phyloP scores from a whole-genome alignment of 2,113 vertebrate species.

The Corythornis vintsioides region DNA sequence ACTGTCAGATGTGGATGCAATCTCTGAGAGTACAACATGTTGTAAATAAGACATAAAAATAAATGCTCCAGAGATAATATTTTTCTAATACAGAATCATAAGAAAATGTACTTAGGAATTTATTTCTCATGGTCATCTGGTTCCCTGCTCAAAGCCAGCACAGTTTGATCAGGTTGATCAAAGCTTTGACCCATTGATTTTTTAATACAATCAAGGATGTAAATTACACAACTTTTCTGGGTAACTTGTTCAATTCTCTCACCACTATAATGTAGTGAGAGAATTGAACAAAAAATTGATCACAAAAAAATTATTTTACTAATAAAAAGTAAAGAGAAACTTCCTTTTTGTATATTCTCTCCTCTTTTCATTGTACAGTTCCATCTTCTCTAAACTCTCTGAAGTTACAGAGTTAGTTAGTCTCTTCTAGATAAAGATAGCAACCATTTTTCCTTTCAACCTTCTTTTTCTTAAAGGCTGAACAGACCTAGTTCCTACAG shows the following conservation, averaged over 20 bases:
- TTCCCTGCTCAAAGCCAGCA: fast-evolving
- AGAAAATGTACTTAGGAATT: not conserved
- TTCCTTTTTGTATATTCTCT: not conserved
- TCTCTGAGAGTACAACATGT: not conserved
- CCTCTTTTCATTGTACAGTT: not conserved
- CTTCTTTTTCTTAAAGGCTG: not conserved
- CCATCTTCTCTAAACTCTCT: not conserved
- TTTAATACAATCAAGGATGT: not conserved
- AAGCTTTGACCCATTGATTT: not conserved
- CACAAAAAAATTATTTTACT: not conserved
- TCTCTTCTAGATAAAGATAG: not conserved
- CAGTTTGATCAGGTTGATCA: not conserved
- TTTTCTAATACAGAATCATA: not conserved
- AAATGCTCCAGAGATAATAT: fast-evolving
- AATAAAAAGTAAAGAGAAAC: not conserved
- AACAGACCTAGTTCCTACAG: fast-evolving
- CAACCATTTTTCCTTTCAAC: not conserved
- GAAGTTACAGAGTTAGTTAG: not conserved
- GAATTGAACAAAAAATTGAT: too few species aligned
- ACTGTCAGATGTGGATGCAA: not conserved
- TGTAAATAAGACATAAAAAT: not conserved
- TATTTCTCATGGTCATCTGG: not conserved
- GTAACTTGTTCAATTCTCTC: not conserved
- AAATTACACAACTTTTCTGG: not conserved
- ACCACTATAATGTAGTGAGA: not conserved